Conservation (phyloP, 2,888 invertebrate genomes). For the Boloria selene region DNA sequence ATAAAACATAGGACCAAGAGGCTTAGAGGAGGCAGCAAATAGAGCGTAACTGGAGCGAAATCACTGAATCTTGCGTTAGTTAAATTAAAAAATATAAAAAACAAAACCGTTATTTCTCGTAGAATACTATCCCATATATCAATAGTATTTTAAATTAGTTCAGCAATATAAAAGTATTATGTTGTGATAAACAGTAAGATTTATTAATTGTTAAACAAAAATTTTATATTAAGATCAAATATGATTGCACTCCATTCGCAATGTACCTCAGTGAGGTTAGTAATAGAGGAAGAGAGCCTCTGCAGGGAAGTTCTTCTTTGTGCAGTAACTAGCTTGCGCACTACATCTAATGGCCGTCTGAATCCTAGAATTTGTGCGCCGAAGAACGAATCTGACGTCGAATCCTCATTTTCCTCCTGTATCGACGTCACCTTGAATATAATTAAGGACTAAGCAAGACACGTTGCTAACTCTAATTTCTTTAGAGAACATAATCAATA, state of each 20-base stretch:
- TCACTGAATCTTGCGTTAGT: slow-evolving; percentile 51
- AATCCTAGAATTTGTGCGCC: slow-evolving; percentile 69
- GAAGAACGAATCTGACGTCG: slow-evolving; percentile 64
- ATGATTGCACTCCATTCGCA: slow-evolving; percentile 40
- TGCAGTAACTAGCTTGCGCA: slow-evolving; percentile 78
- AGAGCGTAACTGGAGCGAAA: slow-evolving; percentile 57
- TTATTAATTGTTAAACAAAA: too few relatives aligned
- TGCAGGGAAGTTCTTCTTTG: slow-evolving; percentile 77
- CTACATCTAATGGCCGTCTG: slow-evolving; percentile 74
- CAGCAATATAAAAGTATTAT: neutral
- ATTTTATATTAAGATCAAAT: neutral
- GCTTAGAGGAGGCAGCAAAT: slow-evolving; percentile 61
- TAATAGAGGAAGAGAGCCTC: slow-evolving; percentile 75
- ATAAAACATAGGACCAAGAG: slow-evolving; percentile 56
- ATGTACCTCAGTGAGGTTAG: slow-evolving; percentile 79
- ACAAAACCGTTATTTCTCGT: neutral
- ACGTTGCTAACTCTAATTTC: neutral
- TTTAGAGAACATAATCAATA: neutral
- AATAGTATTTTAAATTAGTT: slow-evolving; percentile 3
- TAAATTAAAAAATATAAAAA: neutral
- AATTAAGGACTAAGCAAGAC: slow-evolving; percentile 47
- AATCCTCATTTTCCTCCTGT: slow-evolving; percentile 69
- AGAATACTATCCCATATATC: neutral
- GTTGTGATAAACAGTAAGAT: too few relatives aligned
- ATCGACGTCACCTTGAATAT: slow-evolving; percentile 72